Percentiles rank a stretch among this genome's conserved stretches.
These are phyloP conservation scores for Cephus cinctus DNA, from an alignment of 1,140 invertebrate genomes.

Conservation along the genomic window DNA sequence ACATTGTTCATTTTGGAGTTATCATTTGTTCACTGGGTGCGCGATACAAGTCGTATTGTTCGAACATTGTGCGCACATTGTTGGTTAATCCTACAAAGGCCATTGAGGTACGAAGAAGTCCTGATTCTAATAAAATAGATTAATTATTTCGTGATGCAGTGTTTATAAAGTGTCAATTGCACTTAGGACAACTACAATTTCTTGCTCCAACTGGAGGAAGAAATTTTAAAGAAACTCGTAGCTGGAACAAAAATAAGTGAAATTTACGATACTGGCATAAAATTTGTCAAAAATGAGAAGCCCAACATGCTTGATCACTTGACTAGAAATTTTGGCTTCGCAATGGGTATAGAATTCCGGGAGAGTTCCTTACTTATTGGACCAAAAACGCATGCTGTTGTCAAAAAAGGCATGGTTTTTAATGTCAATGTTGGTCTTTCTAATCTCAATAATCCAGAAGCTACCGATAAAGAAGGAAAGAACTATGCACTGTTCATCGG, in stretches of 20 bases:
- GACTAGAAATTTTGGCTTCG: constrained; percentile 94
- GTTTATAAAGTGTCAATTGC: no score
- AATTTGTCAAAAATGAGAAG: constrained; percentile 85
- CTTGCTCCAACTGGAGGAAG: constrained; percentile 87
- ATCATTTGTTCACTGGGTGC: constrained; percentile 95
- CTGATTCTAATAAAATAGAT: no score
- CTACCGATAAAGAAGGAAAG: constrained; percentile 84
- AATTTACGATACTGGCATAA: constrained; percentile 84
- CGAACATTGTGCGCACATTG: constrained; percentile 97
- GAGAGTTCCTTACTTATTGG: constrained; percentile 91
- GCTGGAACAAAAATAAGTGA: constrained; percentile 83
- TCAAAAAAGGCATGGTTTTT: constrained; percentile 95
- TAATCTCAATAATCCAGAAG: constrained; percentile 81
- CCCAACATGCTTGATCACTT: constrained; percentile 86
- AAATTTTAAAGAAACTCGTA: constrained; percentile 81
- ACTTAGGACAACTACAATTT: constrained; percentile 93
- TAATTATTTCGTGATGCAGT: no score
- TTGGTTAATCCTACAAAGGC: constrained; percentile 89
- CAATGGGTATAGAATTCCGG: constrained; percentile 97
- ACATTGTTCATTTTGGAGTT: constrained; percentile 91
- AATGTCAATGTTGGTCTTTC: constrained; percentile 93
- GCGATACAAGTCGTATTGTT: constrained; percentile 97
- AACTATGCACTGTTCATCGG: constrained; percentile 94
- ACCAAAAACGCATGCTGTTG: constrained; percentile 79
- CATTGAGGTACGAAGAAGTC: constrained; percentile 72